These are phyloP conservation scores for Ruditapes philippinarum DNA, from an alignment of 1,140 invertebrate species.

Conservation along the genomic window DNA sequence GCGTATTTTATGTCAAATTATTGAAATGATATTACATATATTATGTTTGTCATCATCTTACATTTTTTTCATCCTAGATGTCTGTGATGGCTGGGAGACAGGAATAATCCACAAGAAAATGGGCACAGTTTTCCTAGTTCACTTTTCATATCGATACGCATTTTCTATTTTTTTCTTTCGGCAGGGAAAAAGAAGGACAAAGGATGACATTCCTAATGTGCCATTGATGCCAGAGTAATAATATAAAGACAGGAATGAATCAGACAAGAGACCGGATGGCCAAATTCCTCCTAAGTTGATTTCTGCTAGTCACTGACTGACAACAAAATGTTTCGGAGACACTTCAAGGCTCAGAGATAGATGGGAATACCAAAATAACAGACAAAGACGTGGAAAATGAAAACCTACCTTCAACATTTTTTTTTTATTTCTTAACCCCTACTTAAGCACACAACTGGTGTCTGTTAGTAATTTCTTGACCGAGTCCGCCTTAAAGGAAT, in stretches of 20 bases:
- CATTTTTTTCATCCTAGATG: not conserved
- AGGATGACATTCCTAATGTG: not conserved
- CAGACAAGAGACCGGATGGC: not conserved
- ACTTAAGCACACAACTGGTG: not conserved
- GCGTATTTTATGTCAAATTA: no score
- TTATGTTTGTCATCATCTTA: no score
- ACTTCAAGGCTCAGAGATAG: not conserved
- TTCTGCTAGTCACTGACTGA: not conserved
- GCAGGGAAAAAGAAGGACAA: not conserved
- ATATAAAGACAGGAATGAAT: not conserved
- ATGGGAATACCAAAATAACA: not conserved
- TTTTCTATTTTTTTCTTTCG: slow-evolving; percentile 14
- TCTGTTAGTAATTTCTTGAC: no score
- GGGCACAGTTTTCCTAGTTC: not conserved
- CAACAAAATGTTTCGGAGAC: not conserved
- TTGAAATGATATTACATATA: no score
- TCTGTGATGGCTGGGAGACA: not conserved
- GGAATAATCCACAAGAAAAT: not conserved
- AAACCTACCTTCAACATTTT: not conserved
- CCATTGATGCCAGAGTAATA: not conserved
- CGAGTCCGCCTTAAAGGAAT: no score
- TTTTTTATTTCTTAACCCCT: not conserved
- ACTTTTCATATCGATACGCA: not conserved
- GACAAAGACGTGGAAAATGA: not conserved
- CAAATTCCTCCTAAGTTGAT: slow-evolving; percentile 8